Evolutionary conservation across 2,888 invertebrate species (phyloP), one percentile per base, ranked within the genome.

Genomic region (Tridacna gigas): DNA sequence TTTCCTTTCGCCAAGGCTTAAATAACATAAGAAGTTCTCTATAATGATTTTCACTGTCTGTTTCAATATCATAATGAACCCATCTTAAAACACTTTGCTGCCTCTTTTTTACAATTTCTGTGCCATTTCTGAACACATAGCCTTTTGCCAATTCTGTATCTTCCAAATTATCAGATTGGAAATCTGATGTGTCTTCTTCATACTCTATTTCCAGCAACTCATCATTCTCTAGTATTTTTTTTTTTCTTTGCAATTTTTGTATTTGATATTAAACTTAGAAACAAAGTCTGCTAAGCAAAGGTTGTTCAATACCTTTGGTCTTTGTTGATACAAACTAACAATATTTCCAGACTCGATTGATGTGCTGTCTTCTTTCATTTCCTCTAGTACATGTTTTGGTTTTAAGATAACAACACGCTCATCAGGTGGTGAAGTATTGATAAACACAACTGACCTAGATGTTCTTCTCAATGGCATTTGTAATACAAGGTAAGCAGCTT

Each of bases 401-500:
- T n/a, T n/a, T n/a, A n/a, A n/a, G n/a, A n/a, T n/a, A n/a, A n/a
- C n/a, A n/a, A n/a, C n/a, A n/a, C n/a, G n/a, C n/a, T n/a, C n/a
- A n/a, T n/a, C n/a, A n/a, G n/a, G n/a, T n/a, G n/a, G n/a, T n/a
- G n/a, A n/a, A n/a, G 86, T 86, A 48, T 86, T 37, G 9, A 88
- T 56, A 51, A 84, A 86, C 3, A 80, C 48, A 63, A 84, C 77
- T n/a, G 76, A 60, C 25, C 82, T 45, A 5, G 80, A 74, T 28
- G 25, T 26, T 66, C 73, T 82, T 22, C 76, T 26, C 20, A 84
- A 61, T 47, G 84, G 82, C 78, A 86, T 81, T 77, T 86, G 88
- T 3, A 86, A 74, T 3, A 87, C 63, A 5, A 88, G 45, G 76
- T 87, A 88, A 11, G 56, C 82, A 15, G 88, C 88, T 66, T 89